Evolutionary conservation across 1,140 invertebrate genomes (phyloP).

Genomic region (Drosophila kurseongensis): DNA sequence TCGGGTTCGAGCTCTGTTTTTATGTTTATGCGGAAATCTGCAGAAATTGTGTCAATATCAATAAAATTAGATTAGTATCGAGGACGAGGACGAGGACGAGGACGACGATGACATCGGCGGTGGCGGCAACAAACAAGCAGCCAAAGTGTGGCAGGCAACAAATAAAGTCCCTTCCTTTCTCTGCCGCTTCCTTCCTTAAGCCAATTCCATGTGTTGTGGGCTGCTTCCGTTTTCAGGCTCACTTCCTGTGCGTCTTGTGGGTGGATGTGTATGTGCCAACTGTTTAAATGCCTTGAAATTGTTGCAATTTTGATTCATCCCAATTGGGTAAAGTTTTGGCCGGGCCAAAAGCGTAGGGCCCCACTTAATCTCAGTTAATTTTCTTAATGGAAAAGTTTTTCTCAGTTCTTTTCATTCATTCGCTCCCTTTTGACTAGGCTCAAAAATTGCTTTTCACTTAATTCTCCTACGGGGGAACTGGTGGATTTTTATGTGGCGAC

Average conservation of each 20-base stretch:
- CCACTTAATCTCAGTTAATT: conserved; percentile 82
- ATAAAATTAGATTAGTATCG: conserved; percentile 83
- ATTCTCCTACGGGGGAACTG: conserved; percentile 3
- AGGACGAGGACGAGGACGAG: conserved; percentile 51
- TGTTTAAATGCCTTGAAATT: conserved; percentile 78
- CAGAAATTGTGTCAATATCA: conserved; percentile 83
- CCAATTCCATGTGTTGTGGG: conserved; percentile 55
- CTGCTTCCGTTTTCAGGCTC: conserved; percentile 34
- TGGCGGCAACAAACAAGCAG: conserved; percentile 49
- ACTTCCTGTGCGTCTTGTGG: conserved; percentile 43
- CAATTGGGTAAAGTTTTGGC: conserved; percentile 17
- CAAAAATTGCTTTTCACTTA: conserved; percentile 63
- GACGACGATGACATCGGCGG: not conserved
- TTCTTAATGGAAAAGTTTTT: conserved; percentile 81
- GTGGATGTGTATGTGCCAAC: conserved; percentile 63
- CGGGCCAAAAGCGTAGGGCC: not conserved
- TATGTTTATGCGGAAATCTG: conserved; percentile 83
- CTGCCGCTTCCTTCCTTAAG: conserved; percentile 10
- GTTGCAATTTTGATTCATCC: conserved; percentile 60
- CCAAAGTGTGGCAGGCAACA: conserved; percentile 59
- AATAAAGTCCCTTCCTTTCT: conserved; percentile 44
- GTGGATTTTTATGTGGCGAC: conserved; percentile 24
- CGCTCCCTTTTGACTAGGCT: conserved; percentile 29
- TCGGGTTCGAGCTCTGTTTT: conserved; percentile 62
- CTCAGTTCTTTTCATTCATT: conserved; percentile 45